These are phyloP conservation scores for Apodemia hepburni DNA, from an alignment of 2,888 invertebrate species.

Conservation along the genomic window DNA sequence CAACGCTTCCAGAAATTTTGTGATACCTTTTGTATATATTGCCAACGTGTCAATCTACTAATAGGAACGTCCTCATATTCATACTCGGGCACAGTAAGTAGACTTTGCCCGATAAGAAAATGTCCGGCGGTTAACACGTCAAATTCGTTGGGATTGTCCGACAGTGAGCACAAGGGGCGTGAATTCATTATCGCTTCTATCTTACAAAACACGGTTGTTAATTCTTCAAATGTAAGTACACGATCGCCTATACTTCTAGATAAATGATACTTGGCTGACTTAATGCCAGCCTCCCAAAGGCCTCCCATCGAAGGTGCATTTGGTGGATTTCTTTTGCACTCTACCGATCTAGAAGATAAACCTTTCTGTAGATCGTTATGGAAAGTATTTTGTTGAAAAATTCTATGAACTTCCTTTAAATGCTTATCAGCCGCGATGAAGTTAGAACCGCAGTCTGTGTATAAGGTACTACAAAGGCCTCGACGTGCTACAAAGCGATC, in stretches of 20 bases:
- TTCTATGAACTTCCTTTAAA: background rate
- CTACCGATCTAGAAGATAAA: constrained; percentile 10
- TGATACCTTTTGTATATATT: constrained; percentile 18
- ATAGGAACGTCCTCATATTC: background rate
- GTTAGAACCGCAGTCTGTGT: constrained; percentile 21
- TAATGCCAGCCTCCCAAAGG: constrained; percentile 21
- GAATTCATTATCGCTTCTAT: constrained; percentile 1
- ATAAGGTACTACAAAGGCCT: constrained; percentile 15
- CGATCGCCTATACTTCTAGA: constrained; percentile 1
- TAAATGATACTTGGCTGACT: constrained; percentile 19
- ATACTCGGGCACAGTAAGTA: constrained; percentile 4
- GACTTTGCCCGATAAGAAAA: background rate
- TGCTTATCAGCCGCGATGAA: constrained; percentile 15
- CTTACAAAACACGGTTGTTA: background rate
- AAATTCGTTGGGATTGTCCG: background rate
- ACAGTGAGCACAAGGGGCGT: background rate
- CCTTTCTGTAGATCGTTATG: background rate
- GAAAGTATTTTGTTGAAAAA: background rate
- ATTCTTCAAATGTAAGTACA: background rate
- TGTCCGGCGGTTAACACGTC: background rate
- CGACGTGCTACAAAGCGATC: constrained; percentile 19
- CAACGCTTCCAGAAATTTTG: constrained; percentile 26
- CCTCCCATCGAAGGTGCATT: constrained; percentile 18
- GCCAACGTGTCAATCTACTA: constrained; percentile 15
- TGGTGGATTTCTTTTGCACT: constrained; percentile 17